Evolutionary conservation across 2,888 invertebrate genomes (phyloP), one percentile per base, ranked within the genome.

Genomic region (Ctena decussata): DNA sequence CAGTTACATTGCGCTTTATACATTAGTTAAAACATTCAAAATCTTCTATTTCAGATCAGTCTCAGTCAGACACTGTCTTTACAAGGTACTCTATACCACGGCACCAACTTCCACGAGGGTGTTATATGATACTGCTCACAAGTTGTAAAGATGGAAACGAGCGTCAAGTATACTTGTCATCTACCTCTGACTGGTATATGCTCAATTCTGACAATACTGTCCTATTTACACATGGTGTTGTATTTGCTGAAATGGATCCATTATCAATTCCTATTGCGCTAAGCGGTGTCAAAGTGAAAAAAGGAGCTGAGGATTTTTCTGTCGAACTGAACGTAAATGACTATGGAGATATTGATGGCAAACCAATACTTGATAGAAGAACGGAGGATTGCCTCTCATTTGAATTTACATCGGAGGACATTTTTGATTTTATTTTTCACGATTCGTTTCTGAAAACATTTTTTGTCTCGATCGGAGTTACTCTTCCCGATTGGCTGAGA

Each of bases 401-500:
- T 65, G 77, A 70, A 15, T 71, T 84, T n/a, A 77, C 71, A 18
- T 37, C 82, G 35, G 35, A 49, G 0, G 84, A 87, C 24, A 77
- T 84, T 65, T 77, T 72, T 57, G 82, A 87, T 35, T 84, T 87
- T 49, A 44, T 84, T 32, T 60, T 60, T 3, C 46, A 82, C 11
- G 71, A 73, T 32, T 84, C 84, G 11, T 87, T 87, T 72, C 37
- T 78, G 21, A 80, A 53, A 24, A 77, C 82, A 6, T 44, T 82
- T 30, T 46, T 84, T n/a, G 41, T 46, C 21, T 37, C 44, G 21
- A 15, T 87, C 12, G 27, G 60, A n/a, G 30, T 60, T 3, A 60
- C 69, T 8, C 70, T 87, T 18, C 87, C 87, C 8, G 41, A 77
- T 12, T 87, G 82, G 82, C 53, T 82, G 8, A 60, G 65, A 21